Percentiles rank a stretch among this genome's conserved stretches.
Conservation (phyloP, 2,113 vertebrate species). For the Cyrtonyx montezumae region DNA sequence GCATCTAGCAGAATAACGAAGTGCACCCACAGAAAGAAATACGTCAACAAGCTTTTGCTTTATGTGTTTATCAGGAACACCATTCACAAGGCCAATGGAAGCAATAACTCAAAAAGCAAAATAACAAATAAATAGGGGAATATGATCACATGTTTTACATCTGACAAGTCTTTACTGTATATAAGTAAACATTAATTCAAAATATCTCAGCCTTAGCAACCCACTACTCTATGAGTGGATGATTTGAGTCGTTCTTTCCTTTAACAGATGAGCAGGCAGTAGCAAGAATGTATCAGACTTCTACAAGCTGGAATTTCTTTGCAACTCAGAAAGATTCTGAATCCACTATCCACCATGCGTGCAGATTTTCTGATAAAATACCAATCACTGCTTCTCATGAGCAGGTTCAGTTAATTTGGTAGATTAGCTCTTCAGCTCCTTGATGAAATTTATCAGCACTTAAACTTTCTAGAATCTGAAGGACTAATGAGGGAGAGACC, state of each 20-base stretch:
- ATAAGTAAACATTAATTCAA: slow-evolving; percentile 16
- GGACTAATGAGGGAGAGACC: not conserved
- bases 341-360: not conserved
- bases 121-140: not conserved
- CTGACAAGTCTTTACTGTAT: not conserved
- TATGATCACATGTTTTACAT: not conserved
- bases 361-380: not conserved
- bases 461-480: not conserved
- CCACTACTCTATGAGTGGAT: not conserved
- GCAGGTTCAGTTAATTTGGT: slow-evolving; percentile 30
- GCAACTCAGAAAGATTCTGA: not conserved
- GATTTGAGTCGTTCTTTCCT: slow-evolving; percentile 21
- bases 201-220: slow-evolving; percentile 22
- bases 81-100: not conserved
- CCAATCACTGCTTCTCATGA: not conserved
- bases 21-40: not conserved
- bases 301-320: slow-evolving; percentile 1
- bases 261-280: not conserved
- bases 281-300: not conserved
- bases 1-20: not conserved
- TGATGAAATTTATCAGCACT: slow-evolving; percentile 2
- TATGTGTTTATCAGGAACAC: not conserved
- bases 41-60: not conserved
- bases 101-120: not conserved
- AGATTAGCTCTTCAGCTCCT: not conserved